These are phyloP conservation scores for Taxidea taxus DNA, from an alignment of 2,113 vertebrate genomes.

Conservation along the genomic window DNA sequence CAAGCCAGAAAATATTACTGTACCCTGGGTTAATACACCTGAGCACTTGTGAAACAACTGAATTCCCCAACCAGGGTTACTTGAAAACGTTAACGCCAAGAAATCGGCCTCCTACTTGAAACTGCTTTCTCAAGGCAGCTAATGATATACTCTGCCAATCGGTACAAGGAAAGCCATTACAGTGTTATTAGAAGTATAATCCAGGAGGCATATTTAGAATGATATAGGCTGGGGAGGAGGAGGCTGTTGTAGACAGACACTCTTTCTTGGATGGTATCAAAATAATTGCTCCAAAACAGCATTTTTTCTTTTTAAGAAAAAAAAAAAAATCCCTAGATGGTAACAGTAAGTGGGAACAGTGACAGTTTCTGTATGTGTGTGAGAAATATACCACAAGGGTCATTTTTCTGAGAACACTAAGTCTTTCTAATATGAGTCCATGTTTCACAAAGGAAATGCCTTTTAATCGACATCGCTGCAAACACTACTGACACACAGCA, in stretches of 20 bases:
- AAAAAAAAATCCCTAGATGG: neutral
- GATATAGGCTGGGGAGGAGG: slow-evolving; percentile 47
- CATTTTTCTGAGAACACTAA: slow-evolving; percentile 26
- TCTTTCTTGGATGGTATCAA: slow-evolving; percentile 40
- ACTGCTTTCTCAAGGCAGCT: slow-evolving; percentile 62
- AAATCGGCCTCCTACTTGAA: slow-evolving; percentile 47
- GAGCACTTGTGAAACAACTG: slow-evolving; percentile 53
- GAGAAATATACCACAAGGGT: neutral
- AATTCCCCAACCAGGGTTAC: slow-evolving; percentile 58
- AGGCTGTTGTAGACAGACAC: neutral
- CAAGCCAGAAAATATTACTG: slow-evolving; percentile 57
- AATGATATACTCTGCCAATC: slow-evolving; percentile 64
- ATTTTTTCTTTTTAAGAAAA: neutral
- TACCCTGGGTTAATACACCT: slow-evolving; percentile 50
- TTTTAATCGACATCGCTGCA: neutral
- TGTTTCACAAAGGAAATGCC: slow-evolving; percentile 15
- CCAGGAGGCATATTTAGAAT: slow-evolving; percentile 62
- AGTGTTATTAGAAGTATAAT: slow-evolving; percentile 54
- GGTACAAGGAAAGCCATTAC: slow-evolving; percentile 64
- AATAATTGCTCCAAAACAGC: slow-evolving; percentile 38
- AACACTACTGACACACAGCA: neutral
- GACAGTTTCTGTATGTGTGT: neutral
- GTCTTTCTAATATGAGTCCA: slow-evolving; percentile 11
- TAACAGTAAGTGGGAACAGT: slow-evolving; percentile 16
- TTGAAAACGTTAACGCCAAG: slow-evolving; percentile 38